Evolutionary conservation across 2,888 invertebrate genomes (phyloP), one percentile per base, ranked within the genome.

Genomic region (Ophion costatus): DNA sequence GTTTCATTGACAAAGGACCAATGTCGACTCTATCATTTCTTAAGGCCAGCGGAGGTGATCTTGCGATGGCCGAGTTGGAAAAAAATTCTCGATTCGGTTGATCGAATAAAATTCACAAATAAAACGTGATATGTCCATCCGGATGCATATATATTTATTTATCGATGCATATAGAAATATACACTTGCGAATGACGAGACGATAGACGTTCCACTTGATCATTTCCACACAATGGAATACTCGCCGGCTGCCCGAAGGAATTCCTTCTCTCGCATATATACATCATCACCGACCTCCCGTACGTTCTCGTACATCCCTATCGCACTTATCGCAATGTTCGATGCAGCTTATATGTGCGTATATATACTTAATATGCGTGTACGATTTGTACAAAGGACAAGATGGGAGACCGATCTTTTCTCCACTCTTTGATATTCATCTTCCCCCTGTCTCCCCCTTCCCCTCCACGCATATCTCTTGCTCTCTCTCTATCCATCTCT

Each of bases 221-320:
- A 90, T 90, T 90, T 89, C 88, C 88, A 88, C 89, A 89, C 90
- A 89, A 90, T 90, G 88, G 88, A 86, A 76, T 81, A 70, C 64
- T 75, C 38, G 57, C 66, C 45, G 33, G 75, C 61, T 56, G 74
- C 63, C 33, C 76, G 80, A 24, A 57, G 82, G 79, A 85, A 82
- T 82, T 79, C 73, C 82, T 80, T 59, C 59, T 22, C 79, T 61
- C 66, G 63, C 20, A 38, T 71, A 57, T 64, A 51, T 56, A 57
- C 75, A 75, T 76, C 78, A 70, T 61, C 67, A 45, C 69, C 69
- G 77, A 69, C 57, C 69, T 77, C 69, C 59, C 59, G 71, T 78
- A 57, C 64, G 63, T 64, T 61, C 29, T 20, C 57, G 22, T 69
- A 38, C 73, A 74, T 78, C 79, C 69, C 61, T 83, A 83, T 80